These are phyloP conservation scores for Plebejus anna DNA, from an alignment of 2,888 invertebrate species.

Conservation along the genomic window DNA sequence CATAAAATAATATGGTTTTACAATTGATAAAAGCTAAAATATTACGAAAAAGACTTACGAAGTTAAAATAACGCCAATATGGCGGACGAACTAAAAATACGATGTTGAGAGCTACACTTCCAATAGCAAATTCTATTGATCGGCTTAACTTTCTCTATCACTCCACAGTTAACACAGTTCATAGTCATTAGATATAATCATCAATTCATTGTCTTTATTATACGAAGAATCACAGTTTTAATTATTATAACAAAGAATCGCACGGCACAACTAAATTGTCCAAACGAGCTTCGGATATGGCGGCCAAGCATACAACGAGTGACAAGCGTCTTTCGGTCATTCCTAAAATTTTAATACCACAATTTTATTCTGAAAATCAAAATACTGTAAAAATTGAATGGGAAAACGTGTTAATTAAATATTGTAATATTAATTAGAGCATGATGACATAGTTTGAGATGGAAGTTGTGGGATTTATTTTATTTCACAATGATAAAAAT, in stretches of 20 bases:
- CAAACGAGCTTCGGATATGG: slow-evolving; percentile 78
- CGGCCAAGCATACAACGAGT: slow-evolving; percentile 68
- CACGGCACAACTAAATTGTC: slow-evolving; percentile 77
- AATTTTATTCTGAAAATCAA: slow-evolving; percentile 61
- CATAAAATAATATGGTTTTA: slow-evolving; percentile 62
- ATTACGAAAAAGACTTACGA: slow-evolving; percentile 77
- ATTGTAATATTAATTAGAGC: slow-evolving; percentile 60
- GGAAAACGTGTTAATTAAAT: slow-evolving; percentile 57
- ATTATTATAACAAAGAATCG: slow-evolving; percentile 71
- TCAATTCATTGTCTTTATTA: slow-evolving; percentile 61
- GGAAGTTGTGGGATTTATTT: slow-evolving; percentile 47
- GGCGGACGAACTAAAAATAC: slow-evolving; percentile 84
- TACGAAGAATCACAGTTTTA: slow-evolving; percentile 67
- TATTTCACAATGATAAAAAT: slow-evolving; percentile 41
- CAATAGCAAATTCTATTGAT: slow-evolving; percentile 67
- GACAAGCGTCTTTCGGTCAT: slow-evolving; percentile 66
- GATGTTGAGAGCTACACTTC: slow-evolving; percentile 72
- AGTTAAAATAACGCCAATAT: slow-evolving; percentile 83
- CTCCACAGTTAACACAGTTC: slow-evolving; percentile 65
- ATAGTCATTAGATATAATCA: slow-evolving; percentile 58
- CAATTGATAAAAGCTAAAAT: slow-evolving; percentile 63
- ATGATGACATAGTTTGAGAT: slow-evolving; percentile 65
- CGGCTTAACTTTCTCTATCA: slow-evolving; percentile 63
- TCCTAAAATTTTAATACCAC: slow-evolving; percentile 59
- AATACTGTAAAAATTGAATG: slow-evolving; percentile 66